A percentile compares a stretch with the other conserved stretches of the same genome.
Evolutionary conservation across 37 sponge, comb jelly and placozoan species (phyloP).

Genomic region (Dysidea cf. avara): DNA sequence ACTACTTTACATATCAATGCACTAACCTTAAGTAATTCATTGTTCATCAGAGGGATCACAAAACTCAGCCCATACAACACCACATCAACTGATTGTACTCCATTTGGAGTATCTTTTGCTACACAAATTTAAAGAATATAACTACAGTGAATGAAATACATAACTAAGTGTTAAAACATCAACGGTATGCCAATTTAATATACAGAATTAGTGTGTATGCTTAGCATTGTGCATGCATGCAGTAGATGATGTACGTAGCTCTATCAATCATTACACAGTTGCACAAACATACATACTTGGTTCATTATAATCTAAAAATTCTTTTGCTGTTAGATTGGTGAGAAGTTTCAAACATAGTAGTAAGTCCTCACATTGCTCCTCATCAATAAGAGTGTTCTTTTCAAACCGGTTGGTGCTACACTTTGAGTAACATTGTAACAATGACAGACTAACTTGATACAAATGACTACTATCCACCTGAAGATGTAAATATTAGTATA

Average conservation of each 20-base stretch:
- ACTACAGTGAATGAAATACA: no score
- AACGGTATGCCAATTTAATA: not conserved
- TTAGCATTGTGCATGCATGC: not conserved
- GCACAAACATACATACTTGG: constrained; percentile 33
- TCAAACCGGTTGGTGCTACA: constrained; percentile 35
- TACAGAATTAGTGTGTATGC: not conserved
- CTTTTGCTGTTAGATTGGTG: constrained; percentile 61
- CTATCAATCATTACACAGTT: not conserved
- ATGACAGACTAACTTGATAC: constrained; percentile 42
- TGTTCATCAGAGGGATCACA: constrained; percentile 61
- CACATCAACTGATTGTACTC: constrained; percentile 33
- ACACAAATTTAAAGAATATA: no score
- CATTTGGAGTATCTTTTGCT: no score
- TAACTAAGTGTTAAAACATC: no score
- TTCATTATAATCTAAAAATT: constrained; percentile 52
- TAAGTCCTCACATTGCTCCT: constrained; percentile 73
- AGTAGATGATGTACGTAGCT: not conserved
- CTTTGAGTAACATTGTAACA: constrained; percentile 59
- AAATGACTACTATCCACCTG: constrained; percentile 29
- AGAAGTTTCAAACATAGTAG: constrained; percentile 48
- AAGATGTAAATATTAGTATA: not conserved
- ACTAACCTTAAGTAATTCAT: constrained; percentile 63
- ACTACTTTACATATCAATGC: not conserved
- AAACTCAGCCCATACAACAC: constrained; percentile 52
- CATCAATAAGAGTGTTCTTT: constrained; percentile 32